A percentile compares a stretch with the other conserved stretches of the same genome.
These are phyloP conservation scores for Otocyon megalotis DNA, from an alignment of 2,113 vertebrate species.

Conservation along the genomic window DNA sequence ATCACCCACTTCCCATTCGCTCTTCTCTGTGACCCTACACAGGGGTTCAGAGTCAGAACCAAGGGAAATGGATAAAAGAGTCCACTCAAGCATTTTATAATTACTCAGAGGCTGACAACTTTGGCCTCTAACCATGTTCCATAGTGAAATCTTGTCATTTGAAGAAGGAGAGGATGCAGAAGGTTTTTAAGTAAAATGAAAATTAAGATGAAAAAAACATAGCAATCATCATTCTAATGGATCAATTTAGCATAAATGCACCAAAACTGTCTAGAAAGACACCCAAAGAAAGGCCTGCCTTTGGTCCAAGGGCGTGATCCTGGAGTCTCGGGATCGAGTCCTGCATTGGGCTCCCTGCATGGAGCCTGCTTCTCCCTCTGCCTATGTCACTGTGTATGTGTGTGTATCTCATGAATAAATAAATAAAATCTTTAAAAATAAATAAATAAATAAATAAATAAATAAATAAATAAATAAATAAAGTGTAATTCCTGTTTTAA, in stretches of 20 bases:
- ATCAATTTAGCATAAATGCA: background rate
- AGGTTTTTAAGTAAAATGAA: constrained; percentile 57
- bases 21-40: constrained; percentile 33
- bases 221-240: background rate
- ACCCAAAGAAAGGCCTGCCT: background rate
- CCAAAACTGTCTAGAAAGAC: constrained; percentile 39
- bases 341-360: too few species aligned
- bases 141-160: constrained; percentile 34
- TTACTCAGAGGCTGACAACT: constrained; percentile 9
- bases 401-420: too few species aligned
- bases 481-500: too few species aligned
- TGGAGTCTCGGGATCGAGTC: too few species aligned
- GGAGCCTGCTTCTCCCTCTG: too few species aligned
- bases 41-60: background rate
- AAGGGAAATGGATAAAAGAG: background rate
- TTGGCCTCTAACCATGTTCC: background rate
- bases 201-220: background rate
- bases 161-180: background rate
- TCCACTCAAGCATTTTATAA: background rate
- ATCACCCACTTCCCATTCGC: background rate
- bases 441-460: too few species aligned
- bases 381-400: too few species aligned
- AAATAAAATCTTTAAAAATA: too few species aligned
- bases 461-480: too few species aligned
- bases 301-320: too few species aligned